Evolutionary conservation across 2,797 vertebrate species (phyloP).

Genomic region (Lycodopsis pacificus): DNA sequence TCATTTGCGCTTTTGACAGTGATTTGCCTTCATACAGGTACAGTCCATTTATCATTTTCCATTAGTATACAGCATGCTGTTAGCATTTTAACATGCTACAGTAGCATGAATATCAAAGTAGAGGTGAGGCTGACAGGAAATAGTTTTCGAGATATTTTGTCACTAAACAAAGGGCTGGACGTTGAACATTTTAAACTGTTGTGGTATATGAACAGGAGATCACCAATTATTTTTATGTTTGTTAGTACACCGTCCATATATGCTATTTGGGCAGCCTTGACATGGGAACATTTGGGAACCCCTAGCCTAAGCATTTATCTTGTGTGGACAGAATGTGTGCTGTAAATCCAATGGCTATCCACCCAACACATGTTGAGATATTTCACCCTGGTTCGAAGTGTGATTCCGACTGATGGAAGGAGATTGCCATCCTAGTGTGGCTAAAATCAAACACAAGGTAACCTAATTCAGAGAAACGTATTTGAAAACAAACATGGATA

Average conservation of each 20-base stretch:
- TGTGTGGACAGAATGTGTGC: not conserved
- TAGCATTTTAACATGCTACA: not conserved
- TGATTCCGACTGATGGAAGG: not conserved
- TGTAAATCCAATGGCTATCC: slow-evolving; percentile 8
- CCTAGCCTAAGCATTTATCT: not conserved
- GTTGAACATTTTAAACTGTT: not conserved
- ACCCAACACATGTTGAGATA: slow-evolving; percentile 1
- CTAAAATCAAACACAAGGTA: slow-evolving; percentile 2
- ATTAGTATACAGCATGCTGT: not conserved
- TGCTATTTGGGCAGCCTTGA: not conserved
- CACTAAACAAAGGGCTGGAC: not conserved
- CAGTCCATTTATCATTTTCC: too few relatives aligned
- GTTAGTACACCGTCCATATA: too few relatives aligned
- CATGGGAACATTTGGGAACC: not conserved
- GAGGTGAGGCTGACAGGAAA: not conserved
- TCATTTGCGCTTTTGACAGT: too few relatives aligned
- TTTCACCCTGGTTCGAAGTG: not conserved
- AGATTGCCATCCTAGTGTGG: not conserved
- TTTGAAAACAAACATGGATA: not conserved
- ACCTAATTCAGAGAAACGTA: not conserved
- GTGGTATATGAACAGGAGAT: not conserved
- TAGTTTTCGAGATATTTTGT: not conserved
- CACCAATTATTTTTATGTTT: not conserved
- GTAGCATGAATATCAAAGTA: not conserved
- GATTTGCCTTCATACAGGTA: too few relatives aligned